Evolutionary conservation across 2,797 vertebrate genomes (phyloP), one percentile per base, ranked within the genome.

Genomic region (Lepus oiostolus): DNA sequence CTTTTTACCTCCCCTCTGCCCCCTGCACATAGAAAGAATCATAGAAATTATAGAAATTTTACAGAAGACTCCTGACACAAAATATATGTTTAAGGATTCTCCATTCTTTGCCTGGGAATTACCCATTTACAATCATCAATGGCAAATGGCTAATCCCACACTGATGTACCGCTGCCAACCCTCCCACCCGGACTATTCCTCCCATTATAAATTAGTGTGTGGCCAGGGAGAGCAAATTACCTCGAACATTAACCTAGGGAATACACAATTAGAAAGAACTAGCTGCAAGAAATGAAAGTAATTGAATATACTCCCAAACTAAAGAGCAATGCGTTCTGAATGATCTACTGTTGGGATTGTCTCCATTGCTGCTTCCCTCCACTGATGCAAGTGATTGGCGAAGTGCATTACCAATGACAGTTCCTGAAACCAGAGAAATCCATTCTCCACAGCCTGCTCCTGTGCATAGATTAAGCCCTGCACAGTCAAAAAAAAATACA

Each of bases 21-120:
- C 47, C 50, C 62, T 22, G 50, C 4, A 67, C 3, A 62, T 26
- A 71, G 10, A 79, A 14, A 91, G 12, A 93, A 62, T 81, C 74
- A 93, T 13, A 88, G 47, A 75, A 92, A 58, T 42, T 50, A 95
- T 5, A 94, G 74, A 72, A 65, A 81, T 86, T 76, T 79, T 85
- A 85, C 60, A 76, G 24, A 76, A 91, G 85, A 12, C 10, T 70
- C 58, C 42, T 70, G 80, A 95, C 67, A 88, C 52, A 47, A 47
- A 81, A 67, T 50, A 71, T 85, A 24, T 81, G 35, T 95, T 77
- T 92, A 71, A 87, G 58, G 88, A 91, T 54, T 93, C 68, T 91
- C 86, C 65, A 17, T 71, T 82, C 52, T 47, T 38, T 42, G 32
- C 13, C 38, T 80, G 16, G 65, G 17, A 79, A 88, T 85, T 72